Evolutionary conservation across 2,797 vertebrate species (phyloP), one percentile per base, ranked within the genome.

Genomic region (Lutjanus campechanus): DNA sequence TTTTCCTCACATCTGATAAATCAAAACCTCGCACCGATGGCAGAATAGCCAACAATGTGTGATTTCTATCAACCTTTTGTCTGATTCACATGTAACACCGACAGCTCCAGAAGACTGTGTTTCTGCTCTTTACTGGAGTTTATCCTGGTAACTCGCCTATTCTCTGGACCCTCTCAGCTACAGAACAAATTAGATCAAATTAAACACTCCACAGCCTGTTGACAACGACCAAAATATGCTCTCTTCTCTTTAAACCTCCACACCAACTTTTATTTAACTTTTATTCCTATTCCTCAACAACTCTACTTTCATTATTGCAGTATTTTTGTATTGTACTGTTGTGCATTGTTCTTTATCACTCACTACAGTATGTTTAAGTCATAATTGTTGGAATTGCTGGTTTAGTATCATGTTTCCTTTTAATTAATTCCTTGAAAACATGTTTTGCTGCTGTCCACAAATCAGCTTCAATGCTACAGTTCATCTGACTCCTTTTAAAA

Each of bases 1-100:
- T 16, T 43, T 11, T 11, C 15, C 53, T 51, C 63, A 60, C 41
- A 53, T 59, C 59, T 49, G 47, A 64, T 29, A 12, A 61, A 79
- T 60, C 41, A 47, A 68, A 79, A 2, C 41, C 12, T 36, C 46
- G 7, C 44, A 50, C 13, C 16, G 1, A 41, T 2, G 1, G 16
- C n/a, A 41, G 40, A 68, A 46, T 1, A 46, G 49, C 22, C 5
- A 51, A 76, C 25, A 40, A 43, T 10, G 29, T 66, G 19, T 20
- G 43, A 79, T 58, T 69, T 62, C 49, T 36, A 13, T 53, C 58
- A 69, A 17, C 19, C 47, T 67, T 54, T 17, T 22, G 46, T 53
- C 47, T 75, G 66, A 75, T 65, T 69, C 60, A 20, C 58, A 55
- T 56, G 66, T 9, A 55, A 25, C 65, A 54, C 16, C 36, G n/a